phyloP scores from a whole-genome alignment of 2,888 invertebrate genomes.

The Dasypogon diadema region DNA sequence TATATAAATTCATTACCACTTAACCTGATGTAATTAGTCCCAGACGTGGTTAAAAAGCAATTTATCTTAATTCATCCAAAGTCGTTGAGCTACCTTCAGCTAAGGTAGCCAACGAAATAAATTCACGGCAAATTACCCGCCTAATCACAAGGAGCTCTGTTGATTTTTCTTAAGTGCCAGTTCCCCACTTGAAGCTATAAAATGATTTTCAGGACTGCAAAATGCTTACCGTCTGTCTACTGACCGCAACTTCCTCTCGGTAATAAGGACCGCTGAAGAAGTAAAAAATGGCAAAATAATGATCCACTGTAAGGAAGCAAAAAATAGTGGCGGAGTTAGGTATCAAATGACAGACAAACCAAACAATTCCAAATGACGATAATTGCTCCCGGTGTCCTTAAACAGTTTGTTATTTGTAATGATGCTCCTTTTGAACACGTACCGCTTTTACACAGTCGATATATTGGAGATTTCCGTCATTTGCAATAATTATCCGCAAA shows the following conservation, averaged over 20 bases:
- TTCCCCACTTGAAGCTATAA: neutral
- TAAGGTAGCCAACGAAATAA: neutral
- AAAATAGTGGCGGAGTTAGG: constrained; percentile 14
- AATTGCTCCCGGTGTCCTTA: constrained; percentile 13
- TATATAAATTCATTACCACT: neutral
- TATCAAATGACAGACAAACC: constrained; percentile 37
- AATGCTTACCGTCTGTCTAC: constrained; percentile 25
- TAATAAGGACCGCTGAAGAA: neutral
- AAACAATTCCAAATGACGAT: constrained; percentile 37
- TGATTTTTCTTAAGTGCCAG: neutral
- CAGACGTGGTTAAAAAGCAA: constrained; percentile 4
- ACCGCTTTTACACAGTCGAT: no score
- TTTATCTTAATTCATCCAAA: constrained; percentile 3
- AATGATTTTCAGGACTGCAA: constrained; percentile 15
- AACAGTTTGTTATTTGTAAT: constrained; percentile 39
- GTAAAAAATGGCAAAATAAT: constrained; percentile 5
- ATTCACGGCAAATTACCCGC: neutral
- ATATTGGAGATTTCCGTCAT: no score
- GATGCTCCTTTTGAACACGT: constrained; percentile 1
- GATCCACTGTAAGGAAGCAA: constrained; percentile 14
- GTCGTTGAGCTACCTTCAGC: neutral
- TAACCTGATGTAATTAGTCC: neutral
- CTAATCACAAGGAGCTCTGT: constrained; percentile 6
- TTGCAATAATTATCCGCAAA: no score
- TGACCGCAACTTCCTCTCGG: constrained; percentile 41